A percentile compares a stretch with the other conserved stretches of the same genome.
phyloP scores from a whole-genome alignment of 2,797 vertebrate species.

The Pangasius sanitwongsei region DNA sequence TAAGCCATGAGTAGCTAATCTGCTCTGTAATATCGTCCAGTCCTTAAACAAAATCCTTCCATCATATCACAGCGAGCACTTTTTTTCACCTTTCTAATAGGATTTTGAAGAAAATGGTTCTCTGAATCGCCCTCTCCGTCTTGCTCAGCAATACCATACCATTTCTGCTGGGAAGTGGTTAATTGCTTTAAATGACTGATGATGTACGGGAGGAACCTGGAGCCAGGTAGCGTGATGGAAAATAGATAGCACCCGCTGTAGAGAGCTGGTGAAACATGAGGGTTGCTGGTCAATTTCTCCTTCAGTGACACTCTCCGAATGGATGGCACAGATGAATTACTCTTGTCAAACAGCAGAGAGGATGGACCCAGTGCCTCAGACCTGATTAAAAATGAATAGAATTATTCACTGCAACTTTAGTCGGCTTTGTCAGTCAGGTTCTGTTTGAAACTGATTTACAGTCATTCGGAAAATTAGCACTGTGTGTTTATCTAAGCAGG shows the following conservation, averaged over 20 bases:
- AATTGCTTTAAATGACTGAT: conserved; percentile 86
- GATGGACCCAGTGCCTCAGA: conserved; percentile 49
- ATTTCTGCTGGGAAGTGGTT: conserved; percentile 81
- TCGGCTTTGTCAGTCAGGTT: conserved; percentile 42
- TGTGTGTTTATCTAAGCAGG: background rate
- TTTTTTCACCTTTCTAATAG: conserved; percentile 77
- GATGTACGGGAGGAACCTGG: conserved; percentile 72
- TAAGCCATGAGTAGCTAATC: conserved; percentile 79
- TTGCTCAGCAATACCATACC: conserved; percentile 72
- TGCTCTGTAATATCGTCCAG: conserved; percentile 82
- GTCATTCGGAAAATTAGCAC: conserved; percentile 21
- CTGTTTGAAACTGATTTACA: conserved; percentile 18
- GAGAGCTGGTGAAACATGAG: conserved; percentile 62
- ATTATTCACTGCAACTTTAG: conserved; percentile 48
- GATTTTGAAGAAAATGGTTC: conserved; percentile 84
- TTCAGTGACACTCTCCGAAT: conserved; percentile 79
- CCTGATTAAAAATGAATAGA: conserved; percentile 61
- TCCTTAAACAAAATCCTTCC: conserved; percentile 85
- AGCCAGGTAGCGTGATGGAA: conserved; percentile 67
- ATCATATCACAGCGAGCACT: conserved; percentile 78
- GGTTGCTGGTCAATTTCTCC: conserved; percentile 73
- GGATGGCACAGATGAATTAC: conserved; percentile 82
- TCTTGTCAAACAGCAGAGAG: conserved; percentile 70
- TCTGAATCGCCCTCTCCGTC: conserved; percentile 80
- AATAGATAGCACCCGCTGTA: conserved; percentile 65